These are phyloP conservation scores for Brachionichthys hirsutus DNA, from an alignment of 2,113 vertebrate species.

Conservation along the genomic window DNA sequence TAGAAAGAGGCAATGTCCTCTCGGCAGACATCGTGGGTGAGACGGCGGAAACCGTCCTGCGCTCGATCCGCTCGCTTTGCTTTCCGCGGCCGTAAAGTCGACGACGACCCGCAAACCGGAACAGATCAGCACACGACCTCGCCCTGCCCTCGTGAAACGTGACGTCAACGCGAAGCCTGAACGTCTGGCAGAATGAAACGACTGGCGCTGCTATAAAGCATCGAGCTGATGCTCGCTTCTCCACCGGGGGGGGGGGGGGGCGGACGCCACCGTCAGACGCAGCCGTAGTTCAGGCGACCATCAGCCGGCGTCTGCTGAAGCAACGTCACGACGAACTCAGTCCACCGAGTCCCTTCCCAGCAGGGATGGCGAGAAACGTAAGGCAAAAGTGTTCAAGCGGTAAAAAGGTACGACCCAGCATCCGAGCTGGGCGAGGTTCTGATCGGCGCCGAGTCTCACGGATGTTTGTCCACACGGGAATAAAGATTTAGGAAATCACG, in stretches of 20 bases:
- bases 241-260: constrained; percentile 38
- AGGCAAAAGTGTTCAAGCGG: constrained; percentile 48
- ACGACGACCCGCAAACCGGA: too few species aligned
- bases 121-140: neutral
- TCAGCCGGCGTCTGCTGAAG: constrained; percentile 13
- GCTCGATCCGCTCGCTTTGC: too few species aligned
- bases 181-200: constrained; percentile 24
- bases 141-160: constrained; percentile 7
- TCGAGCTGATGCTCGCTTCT: constrained; percentile 32
- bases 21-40: too few species aligned
- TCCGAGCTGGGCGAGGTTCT: too few species aligned
- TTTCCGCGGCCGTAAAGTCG: too few species aligned
- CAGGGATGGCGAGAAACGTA: constrained; percentile 58
- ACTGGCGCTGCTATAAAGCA: constrained; percentile 41
- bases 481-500: constrained; percentile 12
- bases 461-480: constrained; percentile 23
- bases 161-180: constrained; percentile 16
- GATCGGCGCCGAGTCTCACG: constrained; percentile 29
- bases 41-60: too few species aligned
- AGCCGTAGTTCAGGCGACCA: constrained; percentile 32
- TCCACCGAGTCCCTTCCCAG: constrained; percentile 61
- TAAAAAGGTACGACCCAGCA: too few species aligned
- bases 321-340: neutral
- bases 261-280: too few species aligned
- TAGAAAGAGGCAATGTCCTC: too few species aligned